phyloP scores from a whole-genome alignment of 2,113 vertebrate species.

The Hippopotamus amphibius region DNA sequence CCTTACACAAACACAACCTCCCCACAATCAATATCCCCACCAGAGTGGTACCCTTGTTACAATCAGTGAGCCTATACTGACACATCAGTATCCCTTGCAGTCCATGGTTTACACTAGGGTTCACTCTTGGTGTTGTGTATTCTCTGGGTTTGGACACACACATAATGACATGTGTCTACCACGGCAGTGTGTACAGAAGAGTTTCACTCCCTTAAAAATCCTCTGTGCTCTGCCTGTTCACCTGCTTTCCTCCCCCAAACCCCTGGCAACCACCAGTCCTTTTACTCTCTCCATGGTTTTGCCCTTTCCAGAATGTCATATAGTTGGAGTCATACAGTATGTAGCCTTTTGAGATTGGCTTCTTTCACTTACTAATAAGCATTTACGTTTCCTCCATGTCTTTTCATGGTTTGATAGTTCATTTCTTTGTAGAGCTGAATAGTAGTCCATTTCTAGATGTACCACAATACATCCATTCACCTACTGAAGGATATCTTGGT shows the following conservation, averaged over 20 bases:
- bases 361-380: not conserved
- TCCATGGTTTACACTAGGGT: not conserved
- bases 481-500: not conserved
- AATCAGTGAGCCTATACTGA: too few species aligned
- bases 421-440: not conserved
- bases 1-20: not conserved
- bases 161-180: too few species aligned
- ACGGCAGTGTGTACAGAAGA: not conserved
- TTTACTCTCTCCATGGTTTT: not conserved
- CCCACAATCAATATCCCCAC: not conserved
- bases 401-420: not conserved
- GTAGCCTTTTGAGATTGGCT: not conserved
- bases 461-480: not conserved
- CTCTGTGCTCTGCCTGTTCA: not conserved
- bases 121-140: not conserved
- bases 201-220: not conserved
- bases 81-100: not conserved
- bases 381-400: not conserved
- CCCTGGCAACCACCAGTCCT: not conserved
- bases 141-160: not conserved
- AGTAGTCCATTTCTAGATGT: not conserved
- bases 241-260: not conserved
- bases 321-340: not conserved
- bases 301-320: not conserved
- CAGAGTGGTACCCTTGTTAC: not conserved